These are phyloP conservation scores for Macropis europaea DNA, from an alignment of 2,888 invertebrate species.

Conservation along the genomic window DNA sequence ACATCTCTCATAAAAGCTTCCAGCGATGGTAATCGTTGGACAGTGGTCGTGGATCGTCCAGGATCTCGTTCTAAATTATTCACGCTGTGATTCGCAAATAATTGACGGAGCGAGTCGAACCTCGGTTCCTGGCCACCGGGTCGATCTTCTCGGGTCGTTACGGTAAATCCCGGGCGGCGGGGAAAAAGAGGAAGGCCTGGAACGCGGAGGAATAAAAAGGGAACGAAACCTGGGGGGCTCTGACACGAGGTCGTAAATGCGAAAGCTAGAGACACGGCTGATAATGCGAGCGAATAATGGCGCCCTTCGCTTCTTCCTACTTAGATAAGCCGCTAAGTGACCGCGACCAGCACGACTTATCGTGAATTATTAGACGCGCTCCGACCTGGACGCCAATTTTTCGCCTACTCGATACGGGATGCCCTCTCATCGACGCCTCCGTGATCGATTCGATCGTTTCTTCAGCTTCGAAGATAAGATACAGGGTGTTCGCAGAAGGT, in stretches of 20 bases:
- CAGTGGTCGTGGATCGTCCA: background rate
- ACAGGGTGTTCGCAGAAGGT: too few relatives aligned
- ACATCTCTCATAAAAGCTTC: background rate
- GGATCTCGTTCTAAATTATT: constrained; percentile 30
- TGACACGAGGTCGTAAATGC: constrained; percentile 31
- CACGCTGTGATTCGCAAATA: constrained; percentile 16
- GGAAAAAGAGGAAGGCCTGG: constrained; percentile 13
- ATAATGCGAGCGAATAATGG: constrained; percentile 46
- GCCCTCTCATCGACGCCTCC: too few relatives aligned
- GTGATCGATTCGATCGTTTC: too few relatives aligned
- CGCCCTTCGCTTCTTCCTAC: constrained; percentile 40
- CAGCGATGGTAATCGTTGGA: background rate
- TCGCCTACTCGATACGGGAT: background rate
- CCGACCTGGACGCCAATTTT: constrained; percentile 2
- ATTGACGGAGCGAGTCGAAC: constrained; percentile 7
- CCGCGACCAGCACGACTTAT: constrained; percentile 8
- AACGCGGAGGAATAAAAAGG: background rate
- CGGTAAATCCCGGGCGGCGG: constrained; percentile 43
- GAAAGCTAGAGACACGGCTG: constrained; percentile 34
- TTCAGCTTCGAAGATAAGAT: too few relatives aligned
- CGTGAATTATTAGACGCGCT: constrained; percentile 18
- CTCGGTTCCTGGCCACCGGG: constrained; percentile 11
- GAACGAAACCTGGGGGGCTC: background rate
- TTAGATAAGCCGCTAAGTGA: constrained; percentile 41
- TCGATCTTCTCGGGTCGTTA: constrained; percentile 32